Base-by-base conservation (phyloP, 2,888 invertebrate genomes). In the Cephonodes hylas region DNA sequence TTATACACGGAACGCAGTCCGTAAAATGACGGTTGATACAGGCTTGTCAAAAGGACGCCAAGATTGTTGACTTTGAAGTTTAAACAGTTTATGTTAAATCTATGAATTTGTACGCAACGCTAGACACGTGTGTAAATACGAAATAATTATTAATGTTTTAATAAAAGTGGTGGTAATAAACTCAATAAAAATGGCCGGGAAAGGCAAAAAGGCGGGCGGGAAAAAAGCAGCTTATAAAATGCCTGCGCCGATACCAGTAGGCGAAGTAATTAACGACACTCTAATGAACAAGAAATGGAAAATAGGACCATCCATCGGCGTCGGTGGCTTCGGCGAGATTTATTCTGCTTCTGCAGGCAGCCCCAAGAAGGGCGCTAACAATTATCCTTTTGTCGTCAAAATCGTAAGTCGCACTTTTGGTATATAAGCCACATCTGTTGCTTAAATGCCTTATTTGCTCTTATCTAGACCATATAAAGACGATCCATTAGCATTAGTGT, bases 251-350 rank as follows among this genome's bases (percentile, higher is more conserved):
- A 94, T 97, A 69, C 94, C 96, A 4, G 80, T 87, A 57, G 98
- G 98, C 6, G 96, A 96, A 84, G 86, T 97, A 60, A 89, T 99
- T 42, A 93, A 93, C 42, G 98, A 98, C 86, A 82, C 79, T 42
- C 83, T 96, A 34, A 84, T 90, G 10, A 97, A 97, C 80, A 95
- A 95, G 67, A 93, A 95, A 80, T 99, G 98, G 98, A 94, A 94
- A 68, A 93, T 99, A 63, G 98, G 98, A 0, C 94, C 95, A 13
- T 96, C 98, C 0, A 97, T 99, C 64, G 99, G 98, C 0, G 93
- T 95, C 62, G 99, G 99, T 0, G 99, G 99, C 10, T 99, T 99
- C 84, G 99, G 99, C 0, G 97, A 97, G 83, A 98, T 99, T 74
- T 99, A 99, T 84, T 94, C 96, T 0, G 97, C 97, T 45, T 95